Evolutionary conservation across 1,140 invertebrate species (phyloP), one percentile per base, ranked within the genome.

Genomic region (Sarcophaga peregrina): DNA sequence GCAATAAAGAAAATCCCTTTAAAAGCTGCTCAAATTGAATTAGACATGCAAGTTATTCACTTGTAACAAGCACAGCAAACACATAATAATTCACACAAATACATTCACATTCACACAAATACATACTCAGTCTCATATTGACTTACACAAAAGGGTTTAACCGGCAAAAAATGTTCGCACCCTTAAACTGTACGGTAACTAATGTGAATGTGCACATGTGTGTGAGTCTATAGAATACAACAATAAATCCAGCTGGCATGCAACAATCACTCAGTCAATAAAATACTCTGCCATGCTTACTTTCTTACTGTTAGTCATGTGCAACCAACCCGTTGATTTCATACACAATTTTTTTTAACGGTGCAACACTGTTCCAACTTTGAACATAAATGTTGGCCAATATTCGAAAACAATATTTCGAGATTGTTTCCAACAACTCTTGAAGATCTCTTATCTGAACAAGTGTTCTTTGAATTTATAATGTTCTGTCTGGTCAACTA

Each of bases 41-140:
- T 78, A 78, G 75, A 78, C 75, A 78, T 78, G 75, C 75, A 78
- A 52, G 62, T 68, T 68, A 68, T 68, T 68, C 62, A 68, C 75
- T 50, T 78, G 47, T 47, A 78, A 78, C 75, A 50, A 68, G 62
- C 25, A 37, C 25, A 37, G 4, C 25, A 37, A 37, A 37, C 25
- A 37, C 25, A 37, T 25, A 68, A 52, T 1, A 52, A 9, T 68
- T 62, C 17, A 68, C 20, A 68, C 62, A 68, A 17, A 25, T 8
- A 68, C n/a, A 68, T 8, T 68, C 13, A 68, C 9, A 68, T 17
- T 20, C 17, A 68, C n/a, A 68, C n/a, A 68, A 68, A 17, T 17
- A 68, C 17, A 68, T 8, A 20, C n/a, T 20, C 15, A 58, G 7
- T 20, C 25, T 37, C 25, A 37, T 37, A 37, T 37, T 37, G 1